A percentile compares a stretch with the other conserved stretches of the same genome.
phyloP scores from a whole-genome alignment of 35 echinoderm and acorn worm genomes.

The Strongylocentrotus purpuratus region DNA sequence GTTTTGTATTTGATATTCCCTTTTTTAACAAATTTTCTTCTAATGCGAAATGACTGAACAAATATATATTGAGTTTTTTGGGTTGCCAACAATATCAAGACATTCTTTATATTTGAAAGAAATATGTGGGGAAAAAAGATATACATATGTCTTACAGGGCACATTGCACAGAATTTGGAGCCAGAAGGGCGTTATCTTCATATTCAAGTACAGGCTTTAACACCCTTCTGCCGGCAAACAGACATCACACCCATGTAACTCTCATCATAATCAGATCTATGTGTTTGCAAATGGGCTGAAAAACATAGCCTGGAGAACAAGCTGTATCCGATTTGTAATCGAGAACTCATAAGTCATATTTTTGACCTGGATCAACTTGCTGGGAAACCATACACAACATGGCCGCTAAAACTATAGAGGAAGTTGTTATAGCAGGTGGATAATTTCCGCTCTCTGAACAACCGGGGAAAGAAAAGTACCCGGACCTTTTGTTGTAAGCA shows the following conservation, averaged over 20 bases:
- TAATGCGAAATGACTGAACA: no score
- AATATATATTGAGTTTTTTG: no score
- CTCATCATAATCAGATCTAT: constrained; percentile 3
- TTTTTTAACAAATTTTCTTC: no score
- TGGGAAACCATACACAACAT: neutral
- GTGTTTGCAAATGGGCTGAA: neutral
- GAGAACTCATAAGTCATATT: constrained; percentile 4
- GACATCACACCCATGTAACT: neutral
- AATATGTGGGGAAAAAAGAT: no score
- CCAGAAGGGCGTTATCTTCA: neutral
- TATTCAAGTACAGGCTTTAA: neutral
- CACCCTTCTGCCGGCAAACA: neutral
- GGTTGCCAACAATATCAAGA: no score
- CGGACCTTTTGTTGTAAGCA: neutral
- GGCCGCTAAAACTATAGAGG: neutral
- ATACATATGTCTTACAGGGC: no score
- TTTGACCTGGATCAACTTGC: neutral
- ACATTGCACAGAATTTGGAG: no score
- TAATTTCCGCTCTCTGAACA: neutral
- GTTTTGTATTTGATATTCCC: no score
- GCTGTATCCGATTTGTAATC: neutral
- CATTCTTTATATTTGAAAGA: no score
- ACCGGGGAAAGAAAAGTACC: neutral
- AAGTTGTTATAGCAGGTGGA: constrained; percentile 40
- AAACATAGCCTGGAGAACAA: neutral